Evolutionary conservation across 1,140 invertebrate species (phyloP).

Genomic region (Cyclina sinensis): DNA sequence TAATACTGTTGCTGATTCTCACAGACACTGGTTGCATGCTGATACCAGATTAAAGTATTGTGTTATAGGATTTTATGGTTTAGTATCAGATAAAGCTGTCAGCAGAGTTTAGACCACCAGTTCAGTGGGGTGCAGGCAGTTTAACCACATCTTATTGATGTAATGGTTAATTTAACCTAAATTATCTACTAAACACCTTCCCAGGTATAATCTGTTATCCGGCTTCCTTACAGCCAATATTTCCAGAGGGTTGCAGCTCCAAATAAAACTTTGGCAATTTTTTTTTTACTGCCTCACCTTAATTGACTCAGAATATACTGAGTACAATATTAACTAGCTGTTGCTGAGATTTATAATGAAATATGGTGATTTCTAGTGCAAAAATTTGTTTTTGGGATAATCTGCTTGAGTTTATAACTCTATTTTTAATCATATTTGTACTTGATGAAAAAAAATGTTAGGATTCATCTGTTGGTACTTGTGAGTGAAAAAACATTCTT

Average conservation of each 20-base stretch:
- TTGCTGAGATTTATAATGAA: too few species aligned
- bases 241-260: background rate
- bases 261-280: too few species aligned
- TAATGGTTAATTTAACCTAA: slow-evolving; percentile 33
- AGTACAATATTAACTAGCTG: too few species aligned
- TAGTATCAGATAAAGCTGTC: slow-evolving; percentile 4
- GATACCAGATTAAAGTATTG: background rate
- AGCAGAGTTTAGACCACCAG: background rate
- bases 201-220: slow-evolving; percentile 1
- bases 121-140: slow-evolving; percentile 18
- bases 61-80: background rate
- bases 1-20: background rate
- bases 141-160: slow-evolving; percentile 21
- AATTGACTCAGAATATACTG: too few species aligned
- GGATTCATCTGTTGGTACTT: too few species aligned
- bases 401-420: too few species aligned
- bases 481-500: too few species aligned
- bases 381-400: too few species aligned
- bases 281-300: too few species aligned
- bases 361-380: too few species aligned
- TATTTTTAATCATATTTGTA: too few species aligned
- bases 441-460: too few species aligned
- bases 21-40: background rate
- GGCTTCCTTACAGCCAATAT: background rate
- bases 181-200: slow-evolving; percentile 35